These are phyloP conservation scores for Probosciger aterrimus DNA, from an alignment of 2,113 vertebrate genomes.

Conservation along the genomic window DNA sequence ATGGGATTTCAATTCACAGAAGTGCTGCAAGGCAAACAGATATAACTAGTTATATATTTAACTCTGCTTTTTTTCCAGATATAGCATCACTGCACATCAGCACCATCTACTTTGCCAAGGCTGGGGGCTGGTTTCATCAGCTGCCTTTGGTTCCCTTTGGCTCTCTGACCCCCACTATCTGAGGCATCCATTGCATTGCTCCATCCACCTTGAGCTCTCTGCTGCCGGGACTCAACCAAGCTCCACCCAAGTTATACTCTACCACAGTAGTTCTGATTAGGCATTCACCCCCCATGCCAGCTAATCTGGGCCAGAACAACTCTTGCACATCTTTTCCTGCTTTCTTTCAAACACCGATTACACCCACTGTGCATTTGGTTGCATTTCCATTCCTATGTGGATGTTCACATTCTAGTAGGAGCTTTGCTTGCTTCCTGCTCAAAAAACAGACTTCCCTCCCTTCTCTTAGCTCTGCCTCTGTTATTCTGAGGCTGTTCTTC, in stretches of 20 bases:
- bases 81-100: accelerated
- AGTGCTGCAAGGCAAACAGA: background rate
- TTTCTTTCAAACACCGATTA: background rate
- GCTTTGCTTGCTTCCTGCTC: background rate
- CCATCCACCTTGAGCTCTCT: background rate
- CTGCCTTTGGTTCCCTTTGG: background rate
- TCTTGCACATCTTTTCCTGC: too few relatives aligned
- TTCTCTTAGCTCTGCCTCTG: background rate
- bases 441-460: too few relatives aligned
- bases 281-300: accelerated
- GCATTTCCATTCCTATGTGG: background rate
- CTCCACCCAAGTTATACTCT: background rate
- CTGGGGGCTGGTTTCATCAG: too few relatives aligned
- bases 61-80: background rate
- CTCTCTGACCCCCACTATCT: accelerated
- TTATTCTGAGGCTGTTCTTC: accelerated
- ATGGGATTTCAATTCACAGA: background rate
- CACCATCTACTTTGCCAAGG: accelerated
- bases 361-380: too few relatives aligned
- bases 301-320: background rate
- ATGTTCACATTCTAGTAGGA: background rate
- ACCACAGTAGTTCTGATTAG: background rate
- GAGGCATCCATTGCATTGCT: background rate
- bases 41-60: too few relatives aligned
- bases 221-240: background rate